A percentile compares a stretch with the other conserved stretches of the same genome.
These are phyloP conservation scores for Phenacoccus solenopsis DNA, from an alignment of 1,140 invertebrate species.

Conservation along the genomic window DNA sequence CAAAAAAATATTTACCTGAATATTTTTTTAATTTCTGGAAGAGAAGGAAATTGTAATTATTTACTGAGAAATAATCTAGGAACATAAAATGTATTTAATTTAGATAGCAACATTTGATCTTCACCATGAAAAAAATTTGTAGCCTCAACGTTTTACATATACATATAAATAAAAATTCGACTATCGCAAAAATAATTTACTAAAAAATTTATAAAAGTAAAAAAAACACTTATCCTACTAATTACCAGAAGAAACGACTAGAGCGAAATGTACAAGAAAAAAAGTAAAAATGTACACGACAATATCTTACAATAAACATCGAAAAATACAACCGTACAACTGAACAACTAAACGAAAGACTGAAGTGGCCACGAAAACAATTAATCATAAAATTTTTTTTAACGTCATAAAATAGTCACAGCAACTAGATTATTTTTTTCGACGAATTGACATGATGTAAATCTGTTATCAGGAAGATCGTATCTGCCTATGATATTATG, in stretches of 20 bases:
- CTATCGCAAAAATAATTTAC: neutral
- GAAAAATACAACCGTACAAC: neutral
- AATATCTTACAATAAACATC: neutral
- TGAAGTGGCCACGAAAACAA: neutral
- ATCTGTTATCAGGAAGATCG: neutral
- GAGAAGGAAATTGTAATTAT: too few species aligned
- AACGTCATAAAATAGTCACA: neutral
- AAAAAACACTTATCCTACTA: neutral
- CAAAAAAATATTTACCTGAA: too few species aligned
- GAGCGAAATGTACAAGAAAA: neutral
- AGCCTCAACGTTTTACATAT: too few species aligned
- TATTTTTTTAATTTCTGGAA: too few species aligned
- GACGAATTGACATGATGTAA: neutral
- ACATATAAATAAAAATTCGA: too few species aligned
- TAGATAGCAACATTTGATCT: too few species aligned
- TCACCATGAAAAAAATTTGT: too few species aligned
- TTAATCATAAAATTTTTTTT: neutral
- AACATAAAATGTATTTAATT: too few species aligned
- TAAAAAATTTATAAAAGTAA: neutral
- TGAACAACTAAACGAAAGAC: neutral
- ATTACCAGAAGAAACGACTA: neutral
- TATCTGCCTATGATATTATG: conserved; percentile 4
- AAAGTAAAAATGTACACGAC: neutral
- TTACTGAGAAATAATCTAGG: too few species aligned
- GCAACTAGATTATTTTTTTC: conserved; percentile 10